Evolutionary conservation across 2,113 vertebrate species (phyloP), one percentile per base, ranked within the genome.

Genomic region (Platysternon megacephalum): DNA sequence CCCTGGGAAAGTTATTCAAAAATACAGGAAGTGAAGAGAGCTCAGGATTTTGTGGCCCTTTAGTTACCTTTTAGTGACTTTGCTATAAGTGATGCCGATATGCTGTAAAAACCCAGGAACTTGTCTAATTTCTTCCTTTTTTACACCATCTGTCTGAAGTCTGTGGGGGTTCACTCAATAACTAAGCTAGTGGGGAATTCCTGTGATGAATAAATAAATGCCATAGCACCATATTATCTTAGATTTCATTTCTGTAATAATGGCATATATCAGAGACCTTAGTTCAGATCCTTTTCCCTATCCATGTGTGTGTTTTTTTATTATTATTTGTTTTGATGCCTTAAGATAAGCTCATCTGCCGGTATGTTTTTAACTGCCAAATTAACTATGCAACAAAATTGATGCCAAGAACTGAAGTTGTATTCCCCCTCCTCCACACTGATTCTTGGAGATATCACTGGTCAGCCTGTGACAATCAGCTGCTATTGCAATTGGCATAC

Each of bases 401-500:
- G 61, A n/a, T 16, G 13, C 29, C 76, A 89, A 94, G 91, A 88
- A 29, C 10, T 58, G 3, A 80, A 79, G 85, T 58, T 76, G 44
- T 48, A 4, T 53, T 28, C 39, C 11, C 2, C 2, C 2, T 0
- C 17, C 1, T 1, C 4, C 32, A 39, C 1, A 28, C 79, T 29
- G 72, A 29, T 56, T 78, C 84, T 78, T 91, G 86, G 84, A 13
- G 42, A 58, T n/a, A 65, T 95, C 39, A 53, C 12, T 8, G 2
- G 16, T 68, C 61, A 68, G 61, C 24, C 61, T 68, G 14, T 35
- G 56, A 88, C 10, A 65, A 16, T 8, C 61, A 82, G 1, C 26
- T 2, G 0, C 3, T 86, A 79, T 39, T 87, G 51, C 21, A 87
- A 55, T 1, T 10, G 11, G 84, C 79, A 85, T 3, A 76, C 74